Conservation (phyloP, 2,797 vertebrate species). For the Loriculus beryllinus region DNA sequence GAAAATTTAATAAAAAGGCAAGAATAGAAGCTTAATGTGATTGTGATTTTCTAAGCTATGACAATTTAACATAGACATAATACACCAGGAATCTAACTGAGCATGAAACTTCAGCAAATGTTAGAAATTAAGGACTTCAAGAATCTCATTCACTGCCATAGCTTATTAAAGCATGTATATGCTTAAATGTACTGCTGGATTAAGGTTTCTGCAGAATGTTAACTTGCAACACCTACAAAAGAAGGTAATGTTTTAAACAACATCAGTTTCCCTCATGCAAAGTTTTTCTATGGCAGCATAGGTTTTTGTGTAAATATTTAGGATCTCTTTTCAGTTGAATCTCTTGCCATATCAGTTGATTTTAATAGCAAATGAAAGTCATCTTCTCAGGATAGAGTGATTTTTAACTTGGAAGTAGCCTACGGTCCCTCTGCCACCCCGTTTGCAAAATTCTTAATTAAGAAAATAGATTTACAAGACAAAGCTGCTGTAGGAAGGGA, state of each 20-base stretch:
- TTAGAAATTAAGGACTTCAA: slow-evolving; percentile 8
- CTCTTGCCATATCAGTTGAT: background rate
- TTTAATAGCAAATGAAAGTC: background rate
- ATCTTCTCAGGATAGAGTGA: background rate
- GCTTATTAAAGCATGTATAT: background rate
- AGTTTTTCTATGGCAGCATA: background rate
- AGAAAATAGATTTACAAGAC: background rate
- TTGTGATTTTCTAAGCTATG: slow-evolving; percentile 25
- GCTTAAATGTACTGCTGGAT: background rate
- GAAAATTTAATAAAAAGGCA: slow-evolving; percentile 22
- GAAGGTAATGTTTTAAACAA: slow-evolving; percentile 2
- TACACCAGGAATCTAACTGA: slow-evolving; percentile 6
- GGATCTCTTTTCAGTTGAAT: background rate
- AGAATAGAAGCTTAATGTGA: slow-evolving; percentile 22
- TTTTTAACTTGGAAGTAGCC: background rate
- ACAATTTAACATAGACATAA: background rate
- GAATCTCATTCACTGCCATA: background rate
- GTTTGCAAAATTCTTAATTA: background rate
- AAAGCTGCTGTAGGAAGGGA: background rate
- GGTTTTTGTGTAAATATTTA: background rate
- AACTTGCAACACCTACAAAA: background rate
- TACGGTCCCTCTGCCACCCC: background rate
- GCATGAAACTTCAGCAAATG: slow-evolving; percentile 1
- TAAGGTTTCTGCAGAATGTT: background rate
- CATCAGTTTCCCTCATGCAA: background rate